phyloP scores from a whole-genome alignment of 2,888 invertebrate genomes.

The Cataglyphis altisquamis region DNA sequence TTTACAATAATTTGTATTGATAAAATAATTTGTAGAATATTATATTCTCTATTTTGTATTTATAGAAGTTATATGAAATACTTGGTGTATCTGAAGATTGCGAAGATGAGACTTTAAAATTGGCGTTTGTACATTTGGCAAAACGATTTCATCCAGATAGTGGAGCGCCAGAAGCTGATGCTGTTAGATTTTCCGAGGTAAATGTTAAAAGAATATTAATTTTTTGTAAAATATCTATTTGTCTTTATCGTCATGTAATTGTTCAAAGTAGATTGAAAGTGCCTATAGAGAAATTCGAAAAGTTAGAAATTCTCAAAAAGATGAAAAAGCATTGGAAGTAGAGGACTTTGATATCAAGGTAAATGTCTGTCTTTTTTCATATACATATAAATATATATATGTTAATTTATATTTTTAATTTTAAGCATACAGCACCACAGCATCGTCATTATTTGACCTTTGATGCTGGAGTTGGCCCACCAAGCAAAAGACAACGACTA shows the following conservation, averaged over 20 bases:
- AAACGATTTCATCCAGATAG: conserved; percentile 96
- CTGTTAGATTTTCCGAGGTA: conserved; percentile 91
- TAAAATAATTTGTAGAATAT: neutral
- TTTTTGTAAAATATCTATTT: neutral
- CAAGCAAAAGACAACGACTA: conserved; percentile 92
- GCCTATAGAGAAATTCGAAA: conserved; percentile 89
- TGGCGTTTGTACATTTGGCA: conserved; percentile 91
- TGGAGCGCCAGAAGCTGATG: conserved; percentile 90
- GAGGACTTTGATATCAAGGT: conserved; percentile 90
- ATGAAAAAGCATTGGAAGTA: conserved; percentile 87
- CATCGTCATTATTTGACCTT: conserved; percentile 94
- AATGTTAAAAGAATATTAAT: neutral
- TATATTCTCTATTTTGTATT: neutral
- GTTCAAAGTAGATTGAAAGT: conserved; percentile 88
- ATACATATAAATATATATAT: neutral
- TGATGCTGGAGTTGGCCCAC: conserved; percentile 93
- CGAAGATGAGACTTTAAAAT: conserved; percentile 91
- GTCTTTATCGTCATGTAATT: neutral
- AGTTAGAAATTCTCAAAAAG: conserved; percentile 70
- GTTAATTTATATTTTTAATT: neutral
- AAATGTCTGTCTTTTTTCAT: conserved; percentile 56
- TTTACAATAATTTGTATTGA: neutral
- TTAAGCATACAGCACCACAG: conserved; percentile 94
- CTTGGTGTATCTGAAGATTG: conserved; percentile 90
- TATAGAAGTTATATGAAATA: conserved; percentile 90